phyloP scores from a whole-genome alignment of 2,113 vertebrate species.

The Hydropotes inermis region DNA sequence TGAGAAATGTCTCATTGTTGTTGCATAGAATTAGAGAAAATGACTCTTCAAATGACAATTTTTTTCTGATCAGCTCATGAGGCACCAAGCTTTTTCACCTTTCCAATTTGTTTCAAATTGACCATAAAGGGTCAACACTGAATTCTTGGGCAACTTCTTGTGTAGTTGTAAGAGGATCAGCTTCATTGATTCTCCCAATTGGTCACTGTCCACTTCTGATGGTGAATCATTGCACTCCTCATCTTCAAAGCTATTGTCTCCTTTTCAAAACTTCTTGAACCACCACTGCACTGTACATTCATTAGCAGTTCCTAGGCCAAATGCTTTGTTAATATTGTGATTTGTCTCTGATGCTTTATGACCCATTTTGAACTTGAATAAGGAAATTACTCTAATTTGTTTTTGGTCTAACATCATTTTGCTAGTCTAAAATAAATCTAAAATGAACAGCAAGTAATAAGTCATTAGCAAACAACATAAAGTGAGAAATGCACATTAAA shows the following conservation, averaged over 20 bases:
- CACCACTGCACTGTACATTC: not conserved
- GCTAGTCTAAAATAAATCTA: not conserved
- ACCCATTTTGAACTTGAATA: not conserved
- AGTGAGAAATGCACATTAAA: not conserved
- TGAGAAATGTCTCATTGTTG: not conserved
- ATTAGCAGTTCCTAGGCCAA: not conserved
- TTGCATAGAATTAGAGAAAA: not conserved
- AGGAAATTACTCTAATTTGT: not conserved
- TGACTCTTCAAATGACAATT: not conserved
- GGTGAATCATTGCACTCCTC: not conserved
- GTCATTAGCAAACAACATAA: not conserved
- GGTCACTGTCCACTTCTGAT: not conserved
- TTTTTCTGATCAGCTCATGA: not conserved
- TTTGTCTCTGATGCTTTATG: not conserved
- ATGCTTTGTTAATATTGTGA: not conserved
- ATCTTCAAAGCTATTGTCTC: not conserved
- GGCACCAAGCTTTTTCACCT: not conserved
- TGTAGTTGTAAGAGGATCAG: not conserved
- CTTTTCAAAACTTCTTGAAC: not conserved
- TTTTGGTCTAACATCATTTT: not conserved
- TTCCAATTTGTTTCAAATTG: not conserved
- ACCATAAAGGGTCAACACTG: accelerated
- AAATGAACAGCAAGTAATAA: not conserved
- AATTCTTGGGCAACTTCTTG: not conserved
- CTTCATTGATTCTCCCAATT: accelerated